phyloP scores from a whole-genome alignment of 2,888 invertebrate genomes.

The Automeris io region DNA sequence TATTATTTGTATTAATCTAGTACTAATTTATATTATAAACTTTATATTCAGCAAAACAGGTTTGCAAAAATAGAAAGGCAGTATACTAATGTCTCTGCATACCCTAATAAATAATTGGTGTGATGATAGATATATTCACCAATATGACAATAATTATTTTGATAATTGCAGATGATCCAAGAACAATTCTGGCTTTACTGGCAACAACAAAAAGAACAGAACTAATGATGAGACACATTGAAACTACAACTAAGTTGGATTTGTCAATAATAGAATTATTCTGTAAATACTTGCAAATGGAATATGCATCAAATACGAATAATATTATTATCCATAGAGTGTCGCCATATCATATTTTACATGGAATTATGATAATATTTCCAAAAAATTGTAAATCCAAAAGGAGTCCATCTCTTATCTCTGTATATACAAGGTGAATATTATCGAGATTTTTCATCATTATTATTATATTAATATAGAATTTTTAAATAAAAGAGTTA shows the following conservation, averaged over 20 bases:
- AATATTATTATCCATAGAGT: constrained; percentile 39
- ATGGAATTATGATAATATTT: constrained; percentile 46
- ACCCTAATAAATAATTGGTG: not conserved
- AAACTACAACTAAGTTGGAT: constrained; percentile 13
- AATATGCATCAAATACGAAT: constrained; percentile 20
- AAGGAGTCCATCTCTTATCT: constrained; percentile 18
- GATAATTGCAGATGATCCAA: constrained; percentile 30
- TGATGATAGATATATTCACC: not conserved
- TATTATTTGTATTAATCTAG: too few species aligned
- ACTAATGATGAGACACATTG: constrained; percentile 38
- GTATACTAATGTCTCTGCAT: too few species aligned
- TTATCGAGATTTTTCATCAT: constrained; percentile 2
- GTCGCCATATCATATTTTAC: constrained; percentile 46
- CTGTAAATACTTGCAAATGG: constrained; percentile 41
- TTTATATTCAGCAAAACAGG: too few species aligned
- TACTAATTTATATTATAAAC: too few species aligned
- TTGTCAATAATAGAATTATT: constrained; percentile 33
- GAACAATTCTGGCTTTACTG: constrained; percentile 36
- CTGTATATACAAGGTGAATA: constrained; percentile 46
- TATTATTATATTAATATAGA: too few species aligned
- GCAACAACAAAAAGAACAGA: constrained; percentile 40
- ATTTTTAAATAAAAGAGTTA: too few species aligned
- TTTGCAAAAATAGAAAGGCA: too few species aligned
- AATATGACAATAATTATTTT: constrained; percentile 8
- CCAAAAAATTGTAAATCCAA: constrained; percentile 13